Conservation (phyloP, 2,113 vertebrate genomes). For the Mus pahari region DNA sequence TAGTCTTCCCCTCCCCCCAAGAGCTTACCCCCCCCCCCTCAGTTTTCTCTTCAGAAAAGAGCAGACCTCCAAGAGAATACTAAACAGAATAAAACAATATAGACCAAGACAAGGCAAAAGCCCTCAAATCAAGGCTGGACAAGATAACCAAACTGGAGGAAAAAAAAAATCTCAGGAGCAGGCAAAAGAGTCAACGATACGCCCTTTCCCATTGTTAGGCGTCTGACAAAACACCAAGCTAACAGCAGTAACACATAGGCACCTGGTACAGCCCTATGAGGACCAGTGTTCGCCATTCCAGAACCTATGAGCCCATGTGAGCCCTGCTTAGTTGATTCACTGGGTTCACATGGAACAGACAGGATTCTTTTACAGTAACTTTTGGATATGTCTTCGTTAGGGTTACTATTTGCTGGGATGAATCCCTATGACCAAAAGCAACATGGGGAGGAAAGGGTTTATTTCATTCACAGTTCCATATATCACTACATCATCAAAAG, state of each 20-base stretch:
- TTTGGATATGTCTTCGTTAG: not conserved
- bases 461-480: not conserved
- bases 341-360: not conserved
- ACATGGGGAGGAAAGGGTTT: not conserved
- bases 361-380: not conserved
- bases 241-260: not conserved
- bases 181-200: not conserved
- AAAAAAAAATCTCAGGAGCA: not conserved
- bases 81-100: not conserved
- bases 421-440: not conserved
- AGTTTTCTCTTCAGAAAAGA: not conserved
- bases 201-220: not conserved
- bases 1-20: not conserved
- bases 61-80: not conserved
- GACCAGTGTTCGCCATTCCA: not conserved
- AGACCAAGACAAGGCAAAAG: not conserved
- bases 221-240: not conserved
- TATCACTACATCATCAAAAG: not conserved
- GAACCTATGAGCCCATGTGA: not conserved
- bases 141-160: not conserved
- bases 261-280: not conserved
- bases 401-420: not conserved
- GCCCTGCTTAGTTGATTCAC: not conserved
- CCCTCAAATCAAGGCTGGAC: not conserved
- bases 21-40: too few relatives aligned